Base-by-base conservation (phyloP, 2,888 invertebrate genomes). In the Hypomecis punctinalis region DNA sequence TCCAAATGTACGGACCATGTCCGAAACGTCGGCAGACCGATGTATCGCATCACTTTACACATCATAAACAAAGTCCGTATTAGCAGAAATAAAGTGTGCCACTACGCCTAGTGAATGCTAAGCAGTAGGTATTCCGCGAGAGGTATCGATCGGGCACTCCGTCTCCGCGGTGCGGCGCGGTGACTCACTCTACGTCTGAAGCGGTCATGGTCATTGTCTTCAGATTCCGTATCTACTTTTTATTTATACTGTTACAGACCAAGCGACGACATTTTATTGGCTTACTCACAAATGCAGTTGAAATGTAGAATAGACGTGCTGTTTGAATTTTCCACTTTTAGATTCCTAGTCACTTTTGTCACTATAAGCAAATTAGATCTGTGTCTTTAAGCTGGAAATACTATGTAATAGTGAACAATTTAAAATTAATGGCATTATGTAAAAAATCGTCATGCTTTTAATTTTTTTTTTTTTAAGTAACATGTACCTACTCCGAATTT, bases 181-280 rank as follows among this genome's bases (percentile, higher is more conserved):
- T 72, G 70, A 70, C 65, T 68, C 71, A 72, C 61, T 53, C 62
- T n/a, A n/a, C 55, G 63, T 62, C 61, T 49, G 67, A 67, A 64
- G 58, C 70, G 70, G 71, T 73, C 74, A 74, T 61, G 72, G 74
- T 63, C 74, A 69, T 71, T 74, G 66, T 70, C 71, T 72, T 63
- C 60, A 45, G 57, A 68, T 64, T 66, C 60, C 52, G 45, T 63
- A 63, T 52, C 56, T 33, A 37, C 42, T 56, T 54, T 56, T 65
- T 63, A 68, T 69, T 62, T 66, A 69, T 60, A 68, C 62, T 37
- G 3, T 8, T 35, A 37, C 39, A 53, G 39, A 52, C 52, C 23
- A 33, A 42, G 42, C 33, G 42, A 42, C 42, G 42, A 33, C 10
- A 33, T 35, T 35, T 35, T 48, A 9, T 36, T 36, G 3, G 11